These are phyloP conservation scores for Pangasius mekongensis DNA, from an alignment of 2,797 vertebrate species.

Conservation along the genomic window DNA sequence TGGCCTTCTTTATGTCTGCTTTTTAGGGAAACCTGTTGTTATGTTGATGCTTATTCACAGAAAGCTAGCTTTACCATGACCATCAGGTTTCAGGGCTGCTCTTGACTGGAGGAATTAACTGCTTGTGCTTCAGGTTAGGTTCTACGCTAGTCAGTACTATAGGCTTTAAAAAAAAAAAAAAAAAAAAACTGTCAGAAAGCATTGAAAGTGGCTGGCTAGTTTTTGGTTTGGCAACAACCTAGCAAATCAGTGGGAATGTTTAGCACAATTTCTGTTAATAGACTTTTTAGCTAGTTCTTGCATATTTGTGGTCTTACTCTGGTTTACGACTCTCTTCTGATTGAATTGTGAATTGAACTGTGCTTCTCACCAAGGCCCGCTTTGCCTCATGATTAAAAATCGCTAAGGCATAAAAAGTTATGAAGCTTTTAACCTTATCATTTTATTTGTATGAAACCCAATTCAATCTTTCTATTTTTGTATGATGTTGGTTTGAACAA, in stretches of 20 bases:
- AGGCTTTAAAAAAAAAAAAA: conserved; percentile 23
- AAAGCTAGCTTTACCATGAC: conserved; percentile 33
- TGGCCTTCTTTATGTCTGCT: conserved; percentile 32
- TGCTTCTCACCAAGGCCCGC: neutral
- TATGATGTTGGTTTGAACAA: neutral
- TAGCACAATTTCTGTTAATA: neutral
- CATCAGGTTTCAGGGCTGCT: conserved; percentile 13
- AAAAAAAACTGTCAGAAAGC: conserved; percentile 21
- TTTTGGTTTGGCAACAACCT: neutral
- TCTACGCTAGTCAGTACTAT: neutral
- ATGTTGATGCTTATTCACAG: conserved; percentile 49
- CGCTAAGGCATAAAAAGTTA: neutral
- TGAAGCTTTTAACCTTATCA: neutral
- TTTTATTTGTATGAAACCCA: neutral
- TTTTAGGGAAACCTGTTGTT: conserved; percentile 47
- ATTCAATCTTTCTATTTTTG: neutral
- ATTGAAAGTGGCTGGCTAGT: neutral
- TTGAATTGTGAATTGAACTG: neutral
- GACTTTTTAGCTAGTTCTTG: neutral
- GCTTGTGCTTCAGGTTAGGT: conserved; percentile 35
- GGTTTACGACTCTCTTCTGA: neutral
- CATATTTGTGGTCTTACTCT: neutral
- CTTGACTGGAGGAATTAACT: conserved; percentile 42
- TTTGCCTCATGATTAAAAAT: neutral
- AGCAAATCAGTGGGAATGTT: conserved; percentile 18